Percentiles rank a stretch among this genome's conserved stretches.
These are phyloP conservation scores for Pimephales promelas DNA, from an alignment of 2,113 vertebrate genomes.

Conservation along the genomic window DNA sequence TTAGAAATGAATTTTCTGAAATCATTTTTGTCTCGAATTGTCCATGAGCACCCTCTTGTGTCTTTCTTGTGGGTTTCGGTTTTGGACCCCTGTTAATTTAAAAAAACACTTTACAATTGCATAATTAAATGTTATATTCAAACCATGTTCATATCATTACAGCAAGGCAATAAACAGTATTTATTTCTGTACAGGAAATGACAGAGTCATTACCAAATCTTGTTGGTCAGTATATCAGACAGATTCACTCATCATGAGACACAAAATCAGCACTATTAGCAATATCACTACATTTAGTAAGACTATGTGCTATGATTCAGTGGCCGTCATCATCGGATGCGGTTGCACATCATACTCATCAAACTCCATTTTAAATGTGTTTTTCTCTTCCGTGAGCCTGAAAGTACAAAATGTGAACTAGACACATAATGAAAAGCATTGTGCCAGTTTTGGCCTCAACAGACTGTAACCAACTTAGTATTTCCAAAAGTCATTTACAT, in stretches of 20 bases:
- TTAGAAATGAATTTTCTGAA: neutral
- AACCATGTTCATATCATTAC: neutral
- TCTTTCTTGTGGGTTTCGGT: neutral
- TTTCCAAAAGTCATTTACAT: constrained; percentile 50
- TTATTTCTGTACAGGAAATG: constrained; percentile 19
- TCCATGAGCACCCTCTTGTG: neutral
- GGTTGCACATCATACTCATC: constrained; percentile 11
- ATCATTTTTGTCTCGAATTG: neutral
- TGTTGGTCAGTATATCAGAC: neutral
- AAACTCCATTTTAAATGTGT: neutral
- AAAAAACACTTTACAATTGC: too few relatives aligned
- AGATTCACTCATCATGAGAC: constrained; percentile 1
- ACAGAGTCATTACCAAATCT: neutral
- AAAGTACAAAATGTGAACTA: neutral
- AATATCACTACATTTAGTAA: constrained; percentile 13
- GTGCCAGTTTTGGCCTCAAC: constrained; percentile 31
- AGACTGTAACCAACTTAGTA: neutral
- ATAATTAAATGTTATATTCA: too few relatives aligned
- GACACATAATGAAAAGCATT: constrained; percentile 41
- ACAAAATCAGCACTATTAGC: neutral
- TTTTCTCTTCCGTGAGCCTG: neutral
- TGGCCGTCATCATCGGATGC: neutral
- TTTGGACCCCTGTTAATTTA: neutral
- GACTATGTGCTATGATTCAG: constrained; percentile 37
- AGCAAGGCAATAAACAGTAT: neutral